These are phyloP conservation scores for Goniozus legneri DNA, from an alignment of 1,140 invertebrate species.

Conservation along the genomic window DNA sequence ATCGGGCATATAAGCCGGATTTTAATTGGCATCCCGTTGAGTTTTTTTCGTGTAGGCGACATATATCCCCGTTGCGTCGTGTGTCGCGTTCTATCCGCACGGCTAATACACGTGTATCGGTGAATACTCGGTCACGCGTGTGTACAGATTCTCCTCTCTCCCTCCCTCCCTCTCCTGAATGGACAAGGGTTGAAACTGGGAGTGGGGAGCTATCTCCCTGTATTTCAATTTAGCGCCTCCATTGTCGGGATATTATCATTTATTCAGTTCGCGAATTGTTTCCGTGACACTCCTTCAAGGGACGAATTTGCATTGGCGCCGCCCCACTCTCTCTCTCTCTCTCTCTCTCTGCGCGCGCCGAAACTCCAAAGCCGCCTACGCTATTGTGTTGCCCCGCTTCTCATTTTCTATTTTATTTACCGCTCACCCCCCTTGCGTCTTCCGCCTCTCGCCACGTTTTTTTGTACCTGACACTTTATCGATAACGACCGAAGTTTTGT, in stretches of 20 bases:
- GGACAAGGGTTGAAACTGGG: constrained; percentile 5
- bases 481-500: not conserved
- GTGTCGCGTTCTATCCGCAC: not conserved
- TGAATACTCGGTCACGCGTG: not conserved
- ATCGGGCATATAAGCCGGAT: not conserved
- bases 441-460: not conserved
- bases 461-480: not conserved
- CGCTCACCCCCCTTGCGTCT: not conserved
- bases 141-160: not conserved
- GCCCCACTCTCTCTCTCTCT: constrained; percentile 1
- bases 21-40: not conserved
- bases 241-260: constrained; percentile 53
- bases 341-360: not conserved
- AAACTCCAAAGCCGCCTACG: too few species aligned
- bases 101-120: not conserved
- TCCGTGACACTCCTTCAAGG: constrained; percentile 39
- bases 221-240: constrained; percentile 51
- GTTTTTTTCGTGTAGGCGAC: not conserved
- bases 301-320: constrained; percentile 25
- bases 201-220: constrained; percentile 29
- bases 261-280: constrained; percentile 53
- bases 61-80: not conserved
- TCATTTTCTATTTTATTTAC: not conserved
- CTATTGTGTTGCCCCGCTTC: too few species aligned
- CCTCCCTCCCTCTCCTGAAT: not conserved